Evolutionary conservation across 2,113 vertebrate species (phyloP).

Genomic region (Reinhardtius hippoglossoides): DNA sequence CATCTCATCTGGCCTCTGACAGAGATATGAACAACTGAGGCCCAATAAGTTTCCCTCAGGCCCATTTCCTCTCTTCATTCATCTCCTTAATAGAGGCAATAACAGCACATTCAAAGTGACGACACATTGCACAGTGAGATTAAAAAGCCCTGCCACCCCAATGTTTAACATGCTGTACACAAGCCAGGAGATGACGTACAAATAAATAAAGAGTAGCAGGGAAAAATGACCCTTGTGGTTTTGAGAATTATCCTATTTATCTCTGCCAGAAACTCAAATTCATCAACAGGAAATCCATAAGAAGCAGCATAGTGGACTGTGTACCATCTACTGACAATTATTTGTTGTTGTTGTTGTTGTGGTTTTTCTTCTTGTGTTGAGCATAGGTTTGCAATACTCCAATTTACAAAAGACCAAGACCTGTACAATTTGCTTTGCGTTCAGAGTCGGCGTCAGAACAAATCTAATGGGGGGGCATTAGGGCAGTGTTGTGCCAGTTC

Average conservation of each 20-base stretch:
- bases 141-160: slow-evolving; percentile 7
- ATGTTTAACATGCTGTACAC: slow-evolving; percentile 6
- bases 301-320: too few relatives aligned
- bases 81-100: slow-evolving; percentile 62
- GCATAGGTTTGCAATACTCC: neutral
- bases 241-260: neutral
- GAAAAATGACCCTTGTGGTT: neutral
- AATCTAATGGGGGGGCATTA: too few relatives aligned
- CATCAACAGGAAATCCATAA: neutral
- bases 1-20: slow-evolving; percentile 50
- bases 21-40: slow-evolving; percentile 46
- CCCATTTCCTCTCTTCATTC: slow-evolving; percentile 50
- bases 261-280: neutral
- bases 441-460: too few relatives aligned
- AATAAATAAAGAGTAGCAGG: neutral
- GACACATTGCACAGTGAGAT: slow-evolving; percentile 6
- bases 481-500: too few relatives aligned
- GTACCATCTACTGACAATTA: neutral
- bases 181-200: neutral
- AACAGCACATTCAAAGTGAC: slow-evolving; percentile 25
- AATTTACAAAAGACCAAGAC: too few relatives aligned
- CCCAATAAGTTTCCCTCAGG: slow-evolving; percentile 51
- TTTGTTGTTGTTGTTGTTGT: neutral
- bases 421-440: too few relatives aligned
- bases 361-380: neutral